Percentiles rank a stretch among this genome's conserved stretches.
phyloP scores from a whole-genome alignment of 2,888 invertebrate species.

The Clusia tigrina region DNA sequence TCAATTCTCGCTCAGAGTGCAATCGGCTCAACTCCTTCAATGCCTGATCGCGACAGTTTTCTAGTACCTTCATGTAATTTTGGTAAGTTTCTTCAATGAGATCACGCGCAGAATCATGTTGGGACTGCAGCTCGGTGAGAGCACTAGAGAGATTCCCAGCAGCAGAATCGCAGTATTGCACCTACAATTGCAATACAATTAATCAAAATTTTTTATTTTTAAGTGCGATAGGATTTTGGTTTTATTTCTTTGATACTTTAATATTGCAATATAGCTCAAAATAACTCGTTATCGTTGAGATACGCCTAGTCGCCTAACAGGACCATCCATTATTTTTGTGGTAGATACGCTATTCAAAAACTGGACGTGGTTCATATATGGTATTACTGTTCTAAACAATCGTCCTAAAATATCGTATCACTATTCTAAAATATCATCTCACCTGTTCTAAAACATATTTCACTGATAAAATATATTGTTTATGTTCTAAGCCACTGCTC shows the following conservation, averaged over 20 bases:
- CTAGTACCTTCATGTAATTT: conserved; percentile 82
- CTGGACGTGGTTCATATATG: too few relatives aligned
- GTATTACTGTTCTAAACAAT: too few relatives aligned
- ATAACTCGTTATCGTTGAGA: too few relatives aligned
- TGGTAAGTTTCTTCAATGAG: conserved; percentile 83
- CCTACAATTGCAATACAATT: conserved; percentile 50
- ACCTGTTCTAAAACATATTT: too few relatives aligned
- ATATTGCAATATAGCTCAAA: too few relatives aligned
- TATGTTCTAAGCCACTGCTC: too few relatives aligned
- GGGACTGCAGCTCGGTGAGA: conserved; percentile 84
- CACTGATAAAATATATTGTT: too few relatives aligned
- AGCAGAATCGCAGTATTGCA: conserved; percentile 78
- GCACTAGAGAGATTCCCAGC: conserved; percentile 79
- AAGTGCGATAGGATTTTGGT: not conserved
- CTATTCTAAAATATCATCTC: too few relatives aligned
- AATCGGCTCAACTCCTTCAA: conserved; percentile 76
- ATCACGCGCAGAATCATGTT: conserved; percentile 84
- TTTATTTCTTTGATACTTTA: not conserved
- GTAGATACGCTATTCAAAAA: too few relatives aligned
- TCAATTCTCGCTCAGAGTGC: conserved; percentile 85
- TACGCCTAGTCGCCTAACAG: too few relatives aligned
- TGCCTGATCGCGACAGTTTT: conserved; percentile 80
- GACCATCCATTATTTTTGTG: too few relatives aligned
- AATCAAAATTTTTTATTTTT: not conserved
- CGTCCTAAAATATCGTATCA: too few relatives aligned